Percentiles rank a stretch among this genome's conserved stretches.
These are phyloP conservation scores for Bombyx mandarina DNA, from an alignment of 1,140 invertebrate species.

Conservation along the genomic window DNA sequence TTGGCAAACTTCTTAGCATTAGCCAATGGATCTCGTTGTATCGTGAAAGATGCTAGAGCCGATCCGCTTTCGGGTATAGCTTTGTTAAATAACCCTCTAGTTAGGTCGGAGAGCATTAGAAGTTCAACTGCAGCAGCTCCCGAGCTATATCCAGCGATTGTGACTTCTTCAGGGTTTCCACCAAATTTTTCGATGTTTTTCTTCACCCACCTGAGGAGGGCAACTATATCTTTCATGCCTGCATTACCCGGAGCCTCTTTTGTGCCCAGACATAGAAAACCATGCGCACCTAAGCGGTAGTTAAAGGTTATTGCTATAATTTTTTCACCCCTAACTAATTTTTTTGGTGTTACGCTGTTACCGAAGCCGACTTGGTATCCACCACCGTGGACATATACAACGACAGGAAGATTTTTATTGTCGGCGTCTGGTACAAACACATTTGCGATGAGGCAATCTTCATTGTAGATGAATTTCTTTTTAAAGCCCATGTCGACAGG, in stretches of 20 bases:
- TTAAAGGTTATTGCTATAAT: conserved; percentile 28
- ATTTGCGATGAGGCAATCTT: conserved; percentile 27
- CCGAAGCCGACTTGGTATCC: conserved; percentile 22
- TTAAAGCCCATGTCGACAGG: background rate
- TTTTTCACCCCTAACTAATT: conserved; percentile 18
- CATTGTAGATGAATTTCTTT: conserved; percentile 10
- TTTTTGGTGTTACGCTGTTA: conserved; percentile 7
- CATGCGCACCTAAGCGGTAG: conserved; percentile 29
- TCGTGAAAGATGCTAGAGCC: conserved; percentile 10
- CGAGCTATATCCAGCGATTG: conserved; percentile 26
- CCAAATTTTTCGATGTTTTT: conserved; percentile 30
- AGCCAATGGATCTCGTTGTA: conserved; percentile 25
- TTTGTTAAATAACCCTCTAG: conserved; percentile 30
- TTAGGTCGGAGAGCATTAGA: conserved; percentile 19
- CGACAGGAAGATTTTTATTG: conserved; percentile 24
- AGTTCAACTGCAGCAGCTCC: conserved; percentile 23
- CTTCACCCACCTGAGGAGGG: conserved; percentile 31
- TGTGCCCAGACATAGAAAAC: conserved; percentile 34
- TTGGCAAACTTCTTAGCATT: conserved; percentile 21
- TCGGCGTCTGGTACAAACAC: conserved; percentile 32
- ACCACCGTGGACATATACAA: conserved; percentile 30
- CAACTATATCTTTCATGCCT: conserved; percentile 41
- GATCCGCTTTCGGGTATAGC: conserved; percentile 28
- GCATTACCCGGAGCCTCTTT: conserved; percentile 32
- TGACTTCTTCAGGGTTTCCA: conserved; percentile 33